Conservation (phyloP, 2,797 vertebrate species). For the Pipistrellus pygmaeus region DNA sequence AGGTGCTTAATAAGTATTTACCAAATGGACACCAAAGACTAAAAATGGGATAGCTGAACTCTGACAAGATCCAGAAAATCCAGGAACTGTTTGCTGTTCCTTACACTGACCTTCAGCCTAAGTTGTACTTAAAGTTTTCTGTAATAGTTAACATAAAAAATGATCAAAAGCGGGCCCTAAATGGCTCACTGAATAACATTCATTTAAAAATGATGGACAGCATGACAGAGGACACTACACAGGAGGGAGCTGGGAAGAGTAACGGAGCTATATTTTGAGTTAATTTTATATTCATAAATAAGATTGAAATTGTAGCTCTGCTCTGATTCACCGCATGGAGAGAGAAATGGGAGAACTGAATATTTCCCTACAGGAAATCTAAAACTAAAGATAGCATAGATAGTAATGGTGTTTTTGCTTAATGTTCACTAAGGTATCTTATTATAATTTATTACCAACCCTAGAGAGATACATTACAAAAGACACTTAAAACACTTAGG, state of each 20-base stretch:
- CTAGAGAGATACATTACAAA: conserved; percentile 54
- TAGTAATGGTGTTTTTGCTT: conserved; percentile 66
- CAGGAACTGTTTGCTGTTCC: not conserved
- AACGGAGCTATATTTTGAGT: conserved; percentile 26
- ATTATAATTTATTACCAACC: conserved; percentile 73
- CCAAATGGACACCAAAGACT: not conserved
- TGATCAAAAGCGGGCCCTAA: not conserved
- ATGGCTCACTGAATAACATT: not conserved
- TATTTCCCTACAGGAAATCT: conserved; percentile 70
- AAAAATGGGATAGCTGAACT: not conserved
- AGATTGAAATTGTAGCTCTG: conserved; percentile 47
- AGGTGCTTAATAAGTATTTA: not conserved
- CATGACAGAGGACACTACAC: not conserved
- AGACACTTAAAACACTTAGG: conserved; percentile 22
- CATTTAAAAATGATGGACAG: conserved; percentile 44
- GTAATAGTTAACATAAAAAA: conserved; percentile 2
- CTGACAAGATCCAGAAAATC: not conserved
- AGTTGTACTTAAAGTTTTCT: conserved; percentile 2
- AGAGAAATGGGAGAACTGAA: conserved; percentile 35
- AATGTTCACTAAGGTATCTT: conserved; percentile 67
- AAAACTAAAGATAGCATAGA: conserved; percentile 42
- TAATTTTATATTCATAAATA: conserved; percentile 76
- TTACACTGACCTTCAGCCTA: conserved; percentile 13
- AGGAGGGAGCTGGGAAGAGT: not conserved
- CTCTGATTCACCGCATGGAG: conserved; percentile 62